These are phyloP conservation scores for Paralvinella palmiformis DNA, from an alignment of 1,140 invertebrate genomes.

Conservation along the genomic window DNA sequence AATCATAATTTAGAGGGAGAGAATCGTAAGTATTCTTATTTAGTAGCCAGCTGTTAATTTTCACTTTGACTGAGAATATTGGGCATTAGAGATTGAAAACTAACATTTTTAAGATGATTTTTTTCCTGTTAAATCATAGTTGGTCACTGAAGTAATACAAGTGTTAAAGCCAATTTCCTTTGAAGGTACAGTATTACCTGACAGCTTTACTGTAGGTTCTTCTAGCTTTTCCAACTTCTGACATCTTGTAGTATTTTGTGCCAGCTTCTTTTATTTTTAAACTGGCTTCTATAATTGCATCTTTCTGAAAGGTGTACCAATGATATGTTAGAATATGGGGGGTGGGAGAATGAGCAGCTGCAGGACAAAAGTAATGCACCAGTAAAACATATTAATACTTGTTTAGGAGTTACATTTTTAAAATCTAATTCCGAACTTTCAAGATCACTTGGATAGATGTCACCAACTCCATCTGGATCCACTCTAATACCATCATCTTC, in stretches of 20 bases:
- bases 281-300: neutral
- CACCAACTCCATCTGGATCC: conserved; percentile 29
- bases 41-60: too few species aligned
- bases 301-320: neutral
- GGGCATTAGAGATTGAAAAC: too few species aligned
- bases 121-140: too few species aligned
- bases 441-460: conserved; percentile 13
- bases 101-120: too few species aligned
- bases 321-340: neutral
- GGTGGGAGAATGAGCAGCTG: neutral
- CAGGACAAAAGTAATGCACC: neutral
- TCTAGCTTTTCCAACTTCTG: neutral
- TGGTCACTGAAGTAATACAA: too few species aligned
- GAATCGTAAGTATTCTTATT: too few species aligned
- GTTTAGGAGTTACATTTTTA: neutral
- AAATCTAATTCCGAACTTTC: neutral
- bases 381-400: neutral
- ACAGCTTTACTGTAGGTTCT: neutral
- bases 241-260: neutral
- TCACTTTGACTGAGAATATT: too few species aligned
- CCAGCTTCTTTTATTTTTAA: neutral
- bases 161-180: too few species aligned
- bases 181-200: too few species aligned
- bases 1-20: too few species aligned
- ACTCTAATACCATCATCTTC: conserved; percentile 24